phyloP scores from a whole-genome alignment of 2,888 invertebrate species.

The Clistopyga incitator region DNA sequence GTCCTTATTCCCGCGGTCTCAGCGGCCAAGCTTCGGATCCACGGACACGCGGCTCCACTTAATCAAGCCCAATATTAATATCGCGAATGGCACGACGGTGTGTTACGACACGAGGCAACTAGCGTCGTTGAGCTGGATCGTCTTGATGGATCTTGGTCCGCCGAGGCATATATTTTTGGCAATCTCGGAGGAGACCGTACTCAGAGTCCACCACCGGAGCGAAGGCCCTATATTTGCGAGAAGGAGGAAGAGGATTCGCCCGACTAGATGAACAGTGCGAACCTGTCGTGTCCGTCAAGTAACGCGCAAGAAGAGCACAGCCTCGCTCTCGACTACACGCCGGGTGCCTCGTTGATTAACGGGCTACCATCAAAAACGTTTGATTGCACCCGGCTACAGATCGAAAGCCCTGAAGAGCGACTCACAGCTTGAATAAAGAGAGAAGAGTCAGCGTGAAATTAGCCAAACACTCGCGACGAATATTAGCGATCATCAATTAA shows the following conservation, averaged over 20 bases:
- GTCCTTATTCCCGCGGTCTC: constrained; percentile 23
- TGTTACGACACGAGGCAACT: constrained; percentile 66
- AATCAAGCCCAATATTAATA: constrained; percentile 83
- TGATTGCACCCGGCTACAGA: constrained; percentile 49
- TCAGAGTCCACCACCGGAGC: constrained; percentile 70
- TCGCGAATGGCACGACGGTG: constrained; percentile 69
- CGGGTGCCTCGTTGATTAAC: constrained; percentile 68
- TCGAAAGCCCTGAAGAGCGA: constrained; percentile 8
- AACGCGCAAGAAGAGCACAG: constrained; percentile 50
- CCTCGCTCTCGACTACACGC: constrained; percentile 29
- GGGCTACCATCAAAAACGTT: constrained; percentile 59
- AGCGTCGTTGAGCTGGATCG: constrained; percentile 60
- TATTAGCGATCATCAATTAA: constrained; percentile 49
- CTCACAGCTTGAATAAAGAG: constrained; percentile 47
- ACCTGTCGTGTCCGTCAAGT: constrained; percentile 75
- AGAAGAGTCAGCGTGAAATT: constrained; percentile 43
- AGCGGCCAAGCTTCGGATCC: constrained; percentile 72
- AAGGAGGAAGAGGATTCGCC: constrained; percentile 60
- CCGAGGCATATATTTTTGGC: constrained; percentile 64
- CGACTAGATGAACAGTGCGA: constrained; percentile 65
- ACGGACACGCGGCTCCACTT: constrained; percentile 80
- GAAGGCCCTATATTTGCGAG: constrained; percentile 16
- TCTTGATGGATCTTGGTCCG: constrained; percentile 41
- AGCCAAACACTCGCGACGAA: constrained; percentile 22
- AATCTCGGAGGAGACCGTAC: constrained; percentile 35